A percentile compares a stretch with the other conserved stretches of the same genome.
These are phyloP conservation scores for Cataglyphis cursor DNA, from an alignment of 2,888 invertebrate species.

Conservation along the genomic window DNA sequence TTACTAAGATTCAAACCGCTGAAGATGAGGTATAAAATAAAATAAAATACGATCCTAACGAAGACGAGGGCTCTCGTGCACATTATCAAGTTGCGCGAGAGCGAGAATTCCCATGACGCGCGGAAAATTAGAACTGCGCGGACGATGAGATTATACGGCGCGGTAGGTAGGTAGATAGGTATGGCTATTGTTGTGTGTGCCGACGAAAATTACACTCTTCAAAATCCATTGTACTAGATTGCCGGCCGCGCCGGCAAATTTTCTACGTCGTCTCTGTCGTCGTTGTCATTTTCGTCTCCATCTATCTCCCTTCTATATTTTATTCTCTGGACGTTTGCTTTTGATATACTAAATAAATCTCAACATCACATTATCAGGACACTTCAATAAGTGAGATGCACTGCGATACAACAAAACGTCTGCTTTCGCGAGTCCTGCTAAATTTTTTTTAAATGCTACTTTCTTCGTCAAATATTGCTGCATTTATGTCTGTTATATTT, in stretches of 20 bases:
- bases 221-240: constrained; percentile 79
- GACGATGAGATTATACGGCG: constrained; percentile 78
- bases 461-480: not conserved
- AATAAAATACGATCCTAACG: not conserved
- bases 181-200: constrained; percentile 76
- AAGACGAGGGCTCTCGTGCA: not conserved
- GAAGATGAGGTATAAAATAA: not conserved
- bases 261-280: constrained; percentile 45
- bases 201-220: constrained; percentile 80
- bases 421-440: not conserved
- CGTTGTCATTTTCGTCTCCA: constrained; percentile 22
- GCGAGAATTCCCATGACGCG: constrained; percentile 76
- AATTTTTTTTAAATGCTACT: not conserved
- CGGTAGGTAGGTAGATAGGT: constrained; percentile 74
- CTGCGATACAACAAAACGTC: not conserved
- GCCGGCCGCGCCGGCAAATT: constrained; percentile 62
- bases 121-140: constrained; percentile 76
- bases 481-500: not conserved
- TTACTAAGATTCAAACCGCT: not conserved
- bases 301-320: constrained; percentile 15
- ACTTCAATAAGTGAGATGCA: not conserved
- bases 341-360: constrained; percentile 4
- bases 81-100: constrained; percentile 20
- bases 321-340: constrained; percentile 22
- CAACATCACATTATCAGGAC: not conserved